Evolutionary conservation across 1,140 invertebrate species (phyloP).

Genomic region (Acyrthosiphon pisum): DNA sequence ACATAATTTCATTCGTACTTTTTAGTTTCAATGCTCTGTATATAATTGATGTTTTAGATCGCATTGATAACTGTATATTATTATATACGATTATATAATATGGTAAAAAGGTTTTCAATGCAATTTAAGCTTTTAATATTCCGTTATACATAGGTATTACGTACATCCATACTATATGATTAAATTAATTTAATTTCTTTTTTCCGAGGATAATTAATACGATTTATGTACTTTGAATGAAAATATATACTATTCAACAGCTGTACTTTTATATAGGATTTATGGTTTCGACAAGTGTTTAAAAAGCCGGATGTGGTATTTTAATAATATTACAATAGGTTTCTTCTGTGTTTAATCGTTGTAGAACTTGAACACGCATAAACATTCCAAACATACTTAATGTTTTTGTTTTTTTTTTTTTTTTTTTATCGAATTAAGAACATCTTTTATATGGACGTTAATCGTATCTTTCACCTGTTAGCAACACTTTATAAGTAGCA

Average conservation of each 20-base stretch:
- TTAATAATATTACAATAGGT: constrained; percentile 18
- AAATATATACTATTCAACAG: background rate
- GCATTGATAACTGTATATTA: background rate
- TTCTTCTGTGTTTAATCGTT: background rate
- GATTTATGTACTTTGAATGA: background rate
- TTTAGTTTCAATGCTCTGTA: background rate
- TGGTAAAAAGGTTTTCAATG: background rate
- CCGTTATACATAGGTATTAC: background rate
- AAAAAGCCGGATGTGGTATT: constrained; percentile 18
- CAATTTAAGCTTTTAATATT: background rate
- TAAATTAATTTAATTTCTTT: background rate
- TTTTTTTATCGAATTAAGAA: constrained; percentile 32
- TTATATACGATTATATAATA: background rate
- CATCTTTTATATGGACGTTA: constrained; percentile 25
- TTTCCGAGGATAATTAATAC: background rate
- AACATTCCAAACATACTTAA: background rate
- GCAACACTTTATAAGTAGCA: background rate
- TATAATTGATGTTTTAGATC: background rate
- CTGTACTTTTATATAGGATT: background rate
- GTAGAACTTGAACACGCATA: background rate
- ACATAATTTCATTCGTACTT: background rate
- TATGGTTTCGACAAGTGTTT: background rate
- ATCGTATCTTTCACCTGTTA: constrained; percentile 40
- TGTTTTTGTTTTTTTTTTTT: background rate
- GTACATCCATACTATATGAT: background rate